These are phyloP conservation scores for Bufo gargarizans DNA, from an alignment of 2,113 vertebrate genomes.

Conservation along the genomic window DNA sequence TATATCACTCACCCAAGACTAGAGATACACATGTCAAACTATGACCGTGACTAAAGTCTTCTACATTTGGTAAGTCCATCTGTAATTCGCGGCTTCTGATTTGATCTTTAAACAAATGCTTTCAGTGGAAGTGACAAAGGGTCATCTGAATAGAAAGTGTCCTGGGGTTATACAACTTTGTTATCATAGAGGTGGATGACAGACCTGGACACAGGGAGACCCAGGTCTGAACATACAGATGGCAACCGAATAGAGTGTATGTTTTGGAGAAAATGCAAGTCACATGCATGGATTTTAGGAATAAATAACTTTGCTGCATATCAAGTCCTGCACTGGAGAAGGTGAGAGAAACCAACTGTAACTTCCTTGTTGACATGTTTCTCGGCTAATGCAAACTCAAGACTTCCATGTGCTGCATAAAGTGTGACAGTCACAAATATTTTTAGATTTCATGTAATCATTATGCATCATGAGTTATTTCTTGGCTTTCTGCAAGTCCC, in stretches of 20 bases:
- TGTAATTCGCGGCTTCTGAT: slow-evolving; percentile 67
- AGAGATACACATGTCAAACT: slow-evolving; percentile 70
- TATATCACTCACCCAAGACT: slow-evolving; percentile 69
- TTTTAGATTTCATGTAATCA: slow-evolving; percentile 44
- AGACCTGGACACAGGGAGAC: neutral
- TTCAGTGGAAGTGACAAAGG: slow-evolving; percentile 55
- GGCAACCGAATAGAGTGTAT: neutral
- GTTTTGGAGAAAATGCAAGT: slow-evolving; percentile 20
- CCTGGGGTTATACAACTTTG: neutral
- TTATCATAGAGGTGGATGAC: neutral
- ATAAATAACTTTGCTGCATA: neutral
- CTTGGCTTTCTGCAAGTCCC: slow-evolving; percentile 86
- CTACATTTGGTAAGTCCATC: slow-evolving; percentile 64
- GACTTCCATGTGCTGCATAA: neutral
- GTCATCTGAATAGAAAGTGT: slow-evolving; percentile 53
- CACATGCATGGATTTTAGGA: neutral
- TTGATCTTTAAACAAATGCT: slow-evolving; percentile 67
- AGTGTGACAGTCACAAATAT: slow-evolving; percentile 8
- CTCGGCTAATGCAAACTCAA: neutral
- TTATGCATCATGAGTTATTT: slow-evolving; percentile 86
- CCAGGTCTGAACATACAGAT: neutral
- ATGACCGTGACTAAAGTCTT: slow-evolving; percentile 69
- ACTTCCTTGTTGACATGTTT: neutral
- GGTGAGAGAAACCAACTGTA: slow-evolving; percentile 23
- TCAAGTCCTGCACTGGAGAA: slow-evolving; percentile 20